Evolutionary conservation across 2,113 vertebrate species (phyloP), one percentile per base, ranked within the genome.

Genomic region (Alethe castanea): DNA sequence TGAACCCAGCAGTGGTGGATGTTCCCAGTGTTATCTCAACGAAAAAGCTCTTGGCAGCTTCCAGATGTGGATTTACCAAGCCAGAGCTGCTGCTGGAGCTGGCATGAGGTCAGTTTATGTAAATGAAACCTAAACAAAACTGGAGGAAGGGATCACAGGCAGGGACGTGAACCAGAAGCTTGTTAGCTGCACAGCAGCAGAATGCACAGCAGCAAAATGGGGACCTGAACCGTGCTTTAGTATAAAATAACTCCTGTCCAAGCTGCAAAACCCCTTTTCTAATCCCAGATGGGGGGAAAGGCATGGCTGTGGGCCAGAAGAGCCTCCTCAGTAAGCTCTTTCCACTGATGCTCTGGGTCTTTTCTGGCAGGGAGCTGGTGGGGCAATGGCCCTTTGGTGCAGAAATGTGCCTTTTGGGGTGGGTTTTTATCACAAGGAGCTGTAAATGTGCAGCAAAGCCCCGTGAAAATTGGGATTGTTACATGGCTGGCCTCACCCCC

Each of bases 401-500:
- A 38, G 59, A 31, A 66, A 74, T 1, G 9, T 20, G 59, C n/a
- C 13, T 74, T 66, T 72, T 3, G 24, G 48, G 24, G 16, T 0
- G 0, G 31, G 25, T 17, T 90, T 44, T 79, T 29, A 38, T 71
- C 73, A 17, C 1, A 1, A 22, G 62, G 33, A 11, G 16, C 69
- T 70, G 78, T 14, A 9, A 71, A 60, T 2, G 2, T 4, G 8
- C 9, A 62, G 71, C 71, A 88, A 86, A 96, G 89, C 91, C 42
- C 86, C 11, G 1, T 95, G 94, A 87, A 95, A 97, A 82, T 72
- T 6, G 13, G 77, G 86, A 84, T 95, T 86, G 72, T 57, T 52
- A 26, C 50, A 18, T 22, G 66, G 29, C 73, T 38, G n/a, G 42
- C 36, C 69, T 74, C 17, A 62, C 45, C 7, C n/a, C 65, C 14